phyloP scores from a whole-genome alignment of 2,888 invertebrate genomes.

The Caenorhabditis sp. region DNA sequence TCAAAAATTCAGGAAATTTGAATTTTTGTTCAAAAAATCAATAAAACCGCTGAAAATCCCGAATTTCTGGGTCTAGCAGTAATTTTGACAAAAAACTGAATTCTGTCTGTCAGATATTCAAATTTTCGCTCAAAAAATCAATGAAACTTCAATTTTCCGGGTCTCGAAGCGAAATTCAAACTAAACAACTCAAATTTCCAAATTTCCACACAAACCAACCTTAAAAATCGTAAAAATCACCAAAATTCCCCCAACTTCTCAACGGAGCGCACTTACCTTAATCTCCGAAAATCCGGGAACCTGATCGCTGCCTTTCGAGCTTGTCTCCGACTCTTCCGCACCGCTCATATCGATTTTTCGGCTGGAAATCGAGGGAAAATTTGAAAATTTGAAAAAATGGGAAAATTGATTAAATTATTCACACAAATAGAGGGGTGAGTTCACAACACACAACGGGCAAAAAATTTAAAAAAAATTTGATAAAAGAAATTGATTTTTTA shows the following conservation, averaged over 20 bases:
- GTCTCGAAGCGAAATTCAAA: too few species aligned
- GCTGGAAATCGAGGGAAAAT: background rate
- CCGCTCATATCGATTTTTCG: constrained; percentile 8
- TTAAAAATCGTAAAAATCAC: background rate
- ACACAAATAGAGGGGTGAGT: constrained; percentile 16
- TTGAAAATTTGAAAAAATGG: background rate
- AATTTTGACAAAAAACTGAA: too few species aligned
- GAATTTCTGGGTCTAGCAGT: too few species aligned
- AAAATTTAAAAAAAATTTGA: background rate
- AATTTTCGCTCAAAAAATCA: too few species aligned
- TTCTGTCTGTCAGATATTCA: too few species aligned
- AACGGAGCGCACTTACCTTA: constrained; percentile 12
- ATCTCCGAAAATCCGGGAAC: constrained; percentile 38
- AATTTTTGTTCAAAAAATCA: background rate
- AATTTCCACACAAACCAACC: background rate
- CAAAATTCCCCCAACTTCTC: background rate
- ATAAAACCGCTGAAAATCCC: too few species aligned
- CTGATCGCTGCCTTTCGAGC: constrained; percentile 11
- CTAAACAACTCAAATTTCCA: background rate
- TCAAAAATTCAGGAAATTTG: background rate
- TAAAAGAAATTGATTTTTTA: constrained; percentile 6
- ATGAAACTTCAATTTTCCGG: too few species aligned
- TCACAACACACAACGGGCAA: background rate
- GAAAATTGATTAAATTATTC: background rate
- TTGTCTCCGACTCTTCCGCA: constrained; percentile 30